Base-by-base conservation (phyloP, 2,797 vertebrate species). In the Sebastes hubbsi region DNA sequence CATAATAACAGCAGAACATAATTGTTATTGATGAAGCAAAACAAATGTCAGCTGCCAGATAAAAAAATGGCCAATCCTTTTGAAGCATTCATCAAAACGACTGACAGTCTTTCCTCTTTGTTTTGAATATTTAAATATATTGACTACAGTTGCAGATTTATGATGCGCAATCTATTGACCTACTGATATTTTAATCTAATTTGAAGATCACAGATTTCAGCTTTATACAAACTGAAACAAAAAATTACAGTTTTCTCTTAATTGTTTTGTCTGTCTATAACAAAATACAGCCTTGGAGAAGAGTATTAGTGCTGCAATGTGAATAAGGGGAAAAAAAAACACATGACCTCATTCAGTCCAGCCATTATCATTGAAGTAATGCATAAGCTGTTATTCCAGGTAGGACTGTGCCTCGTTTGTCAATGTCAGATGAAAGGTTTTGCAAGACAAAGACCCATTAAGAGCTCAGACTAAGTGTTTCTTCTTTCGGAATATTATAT, bases 371-470 rank as follows among this genome's bases (percentile, higher is more conserved):
- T 81, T 93, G 91, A 93, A 92, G 92, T 89, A 88, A 92, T 85
- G 89, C 90, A 90, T 71, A 90, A 69, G 87, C 86, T 89, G 84
- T 80, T 90, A 76, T 90, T 88, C 78, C 92, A 94, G 93, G 91
- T 90, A 89, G 78, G 83, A 83, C 80, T 74, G 75, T 27, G 77
- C 75, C 91, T 95, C 94, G 30, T 96, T 93, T 83, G 75, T 96
- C 95, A 95, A 84, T 82, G 94, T 95, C 94, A 94, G 82, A 89
- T 81, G 90, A 87, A 81, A 91, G 85, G 81, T 83, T 90, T 84
- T 72, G 81, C 75, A 75, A 85, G 89, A 85, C 85, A 86, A 90
- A 87, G 87, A 86, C 81, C 92, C 91, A 94, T 93, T 94, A 94
- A 82, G 88, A 80, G 74, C 82, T 84, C 85, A 62, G 80, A 83